Percentiles rank a stretch among this genome's conserved stretches.
Conservation (phyloP, 23 tunicate species). For the Halocynthia aurantium region DNA sequence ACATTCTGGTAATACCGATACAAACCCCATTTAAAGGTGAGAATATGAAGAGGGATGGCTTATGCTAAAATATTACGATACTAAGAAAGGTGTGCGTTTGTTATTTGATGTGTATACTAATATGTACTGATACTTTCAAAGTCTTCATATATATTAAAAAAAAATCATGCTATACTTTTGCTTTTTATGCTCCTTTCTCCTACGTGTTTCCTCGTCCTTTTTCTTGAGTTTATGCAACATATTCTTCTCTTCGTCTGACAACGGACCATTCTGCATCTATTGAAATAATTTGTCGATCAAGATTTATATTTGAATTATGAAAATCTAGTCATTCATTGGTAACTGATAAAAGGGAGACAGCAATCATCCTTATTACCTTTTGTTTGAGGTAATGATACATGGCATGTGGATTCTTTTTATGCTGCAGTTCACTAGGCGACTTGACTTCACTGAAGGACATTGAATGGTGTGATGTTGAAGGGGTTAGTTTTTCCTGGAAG, state of each 20-base stretch:
- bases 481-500: too few relatives aligned
- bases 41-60: too few relatives aligned
- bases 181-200: slow-evolving; percentile 31
- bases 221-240: slow-evolving; percentile 31
- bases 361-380: too few relatives aligned
- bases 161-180: neutral
- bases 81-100: too few relatives aligned
- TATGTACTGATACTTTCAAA: too few relatives aligned
- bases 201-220: slow-evolving; percentile 46
- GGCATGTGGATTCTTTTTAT: slow-evolving; percentile 58
- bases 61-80: too few relatives aligned
- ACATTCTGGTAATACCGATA: too few relatives aligned
- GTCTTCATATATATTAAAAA: neutral
- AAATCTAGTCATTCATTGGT: too few relatives aligned
- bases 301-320: too few relatives aligned
- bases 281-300: neutral
- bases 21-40: too few relatives aligned
- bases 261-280: slow-evolving; percentile 23
- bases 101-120: too few relatives aligned
- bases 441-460: neutral
- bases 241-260: slow-evolving; percentile 53
- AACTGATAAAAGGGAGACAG: too few relatives aligned
- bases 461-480: neutral
- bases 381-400: slow-evolving; percentile 36
- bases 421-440: neutral